These are phyloP conservation scores for Octodon degus DNA, from an alignment of 2,113 vertebrate species.

Conservation along the genomic window DNA sequence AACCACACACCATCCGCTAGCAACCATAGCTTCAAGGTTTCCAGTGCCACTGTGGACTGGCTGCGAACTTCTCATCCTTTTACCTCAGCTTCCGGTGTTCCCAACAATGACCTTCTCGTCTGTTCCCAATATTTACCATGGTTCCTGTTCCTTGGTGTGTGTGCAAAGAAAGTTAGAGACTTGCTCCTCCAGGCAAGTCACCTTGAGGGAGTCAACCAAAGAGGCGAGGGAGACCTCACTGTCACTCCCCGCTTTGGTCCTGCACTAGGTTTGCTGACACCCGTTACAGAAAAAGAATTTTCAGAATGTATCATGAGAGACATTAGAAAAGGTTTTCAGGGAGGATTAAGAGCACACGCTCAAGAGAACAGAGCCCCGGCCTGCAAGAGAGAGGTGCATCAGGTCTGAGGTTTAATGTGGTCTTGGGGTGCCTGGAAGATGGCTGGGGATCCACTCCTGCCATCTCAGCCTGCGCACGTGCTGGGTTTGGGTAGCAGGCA, in stretches of 20 bases:
- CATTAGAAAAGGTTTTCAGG: not conserved
- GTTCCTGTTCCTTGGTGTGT: not conserved
- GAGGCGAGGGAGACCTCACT: not conserved
- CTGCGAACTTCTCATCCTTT: not conserved
- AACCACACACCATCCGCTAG: not conserved
- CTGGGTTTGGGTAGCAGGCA: not conserved
- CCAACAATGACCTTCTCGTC: not conserved
- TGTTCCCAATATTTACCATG: not conserved
- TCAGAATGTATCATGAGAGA: not conserved
- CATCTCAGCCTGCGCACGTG: not conserved
- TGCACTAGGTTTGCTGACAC: not conserved
- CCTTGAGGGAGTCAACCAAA: not conserved
- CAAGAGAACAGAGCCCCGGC: not conserved
- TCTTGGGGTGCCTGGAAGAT: not conserved
- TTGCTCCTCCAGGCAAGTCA: not conserved
- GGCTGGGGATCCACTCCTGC: not conserved
- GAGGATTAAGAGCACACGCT: not conserved
- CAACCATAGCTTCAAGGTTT: not conserved
- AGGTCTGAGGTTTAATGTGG: not conserved
- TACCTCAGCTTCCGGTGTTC: not conserved
- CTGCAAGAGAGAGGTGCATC: not conserved
- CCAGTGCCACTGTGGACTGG: not conserved
- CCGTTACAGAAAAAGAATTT: not conserved
- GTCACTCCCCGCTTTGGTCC: not conserved
- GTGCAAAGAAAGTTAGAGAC: not conserved